Conservation (phyloP, 2,113 vertebrate genomes). For the Eublepharis macularius region DNA sequence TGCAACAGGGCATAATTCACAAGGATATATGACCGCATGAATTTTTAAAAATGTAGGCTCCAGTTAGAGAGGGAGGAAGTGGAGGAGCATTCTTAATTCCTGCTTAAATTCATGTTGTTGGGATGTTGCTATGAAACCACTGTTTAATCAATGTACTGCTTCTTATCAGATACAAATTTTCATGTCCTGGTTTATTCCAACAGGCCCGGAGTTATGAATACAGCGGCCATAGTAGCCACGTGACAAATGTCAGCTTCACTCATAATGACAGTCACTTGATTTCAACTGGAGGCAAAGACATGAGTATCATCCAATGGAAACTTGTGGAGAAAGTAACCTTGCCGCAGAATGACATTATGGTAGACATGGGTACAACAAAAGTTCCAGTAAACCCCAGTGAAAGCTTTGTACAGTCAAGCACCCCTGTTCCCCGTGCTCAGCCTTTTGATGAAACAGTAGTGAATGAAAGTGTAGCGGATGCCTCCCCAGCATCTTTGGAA, state of each 20-base stretch:
- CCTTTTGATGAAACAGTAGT: conserved; percentile 57
- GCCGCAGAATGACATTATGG: conserved; percentile 73
- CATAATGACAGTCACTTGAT: conserved; percentile 90
- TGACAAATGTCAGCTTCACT: conserved; percentile 98
- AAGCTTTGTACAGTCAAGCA: conserved; percentile 41
- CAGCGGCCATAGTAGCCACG: conserved; percentile 97
- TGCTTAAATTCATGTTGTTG: not conserved
- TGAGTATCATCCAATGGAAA: conserved; percentile 97
- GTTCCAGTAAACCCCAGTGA: conserved; percentile 63
- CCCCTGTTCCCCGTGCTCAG: conserved; percentile 50
- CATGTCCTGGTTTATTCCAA: conserved; percentile 36
- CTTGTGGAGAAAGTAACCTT: conserved; percentile 85
- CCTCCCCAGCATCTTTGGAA: conserved; percentile 66
- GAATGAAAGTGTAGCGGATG: conserved; percentile 63
- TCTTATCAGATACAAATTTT: not conserved
- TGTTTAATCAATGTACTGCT: not conserved
- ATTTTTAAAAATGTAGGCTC: not conserved
- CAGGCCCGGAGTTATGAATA: conserved; percentile 98
- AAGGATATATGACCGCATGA: not conserved
- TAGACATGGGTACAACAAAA: conserved; percentile 67
- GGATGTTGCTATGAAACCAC: not conserved
- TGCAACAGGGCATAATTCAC: not conserved
- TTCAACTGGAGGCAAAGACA: conserved; percentile 98
- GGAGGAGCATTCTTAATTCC: not conserved
- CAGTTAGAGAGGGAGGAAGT: not conserved